These are phyloP conservation scores for Lophotriccus pileatus DNA, from an alignment of 2,797 vertebrate species.

Conservation along the genomic window DNA sequence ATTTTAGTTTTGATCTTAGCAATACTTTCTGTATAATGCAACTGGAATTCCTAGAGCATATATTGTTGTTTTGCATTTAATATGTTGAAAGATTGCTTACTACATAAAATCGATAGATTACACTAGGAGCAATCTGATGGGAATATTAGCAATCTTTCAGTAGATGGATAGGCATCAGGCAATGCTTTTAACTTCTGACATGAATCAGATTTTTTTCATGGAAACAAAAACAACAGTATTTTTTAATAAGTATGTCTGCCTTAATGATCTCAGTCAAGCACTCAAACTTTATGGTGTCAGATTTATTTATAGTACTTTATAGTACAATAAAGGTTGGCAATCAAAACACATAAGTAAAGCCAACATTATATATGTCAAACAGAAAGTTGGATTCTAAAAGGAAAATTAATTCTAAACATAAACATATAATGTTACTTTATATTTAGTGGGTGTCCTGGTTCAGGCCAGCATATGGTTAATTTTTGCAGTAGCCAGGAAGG, in stretches of 20 bases:
- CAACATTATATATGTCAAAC: not conserved
- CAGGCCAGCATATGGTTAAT: not conserved
- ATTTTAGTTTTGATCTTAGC: not conserved
- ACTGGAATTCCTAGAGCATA: not conserved
- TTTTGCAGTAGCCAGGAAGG: not conserved
- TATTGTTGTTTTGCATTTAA: not conserved
- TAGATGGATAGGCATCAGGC: not conserved
- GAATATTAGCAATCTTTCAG: not conserved
- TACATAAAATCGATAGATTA: not conserved
- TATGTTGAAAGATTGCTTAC: not conserved
- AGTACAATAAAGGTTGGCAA: not conserved
- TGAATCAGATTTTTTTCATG: not conserved
- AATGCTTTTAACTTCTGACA: not conserved
- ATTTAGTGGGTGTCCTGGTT: not conserved
- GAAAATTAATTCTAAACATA: not conserved
- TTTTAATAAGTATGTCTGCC: rapidly evolving
- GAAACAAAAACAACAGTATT: not conserved
- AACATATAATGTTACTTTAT: not conserved
- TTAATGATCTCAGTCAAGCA: not conserved
- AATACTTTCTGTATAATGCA: not conserved
- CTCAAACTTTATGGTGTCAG: not conserved
- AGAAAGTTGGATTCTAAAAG: not conserved
- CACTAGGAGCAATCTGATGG: not conserved
- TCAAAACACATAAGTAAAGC: not conserved
- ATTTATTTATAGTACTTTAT: not conserved